Base-by-base conservation (phyloP, 1,140 invertebrate genomes). In the Linepithema humile region DNA sequence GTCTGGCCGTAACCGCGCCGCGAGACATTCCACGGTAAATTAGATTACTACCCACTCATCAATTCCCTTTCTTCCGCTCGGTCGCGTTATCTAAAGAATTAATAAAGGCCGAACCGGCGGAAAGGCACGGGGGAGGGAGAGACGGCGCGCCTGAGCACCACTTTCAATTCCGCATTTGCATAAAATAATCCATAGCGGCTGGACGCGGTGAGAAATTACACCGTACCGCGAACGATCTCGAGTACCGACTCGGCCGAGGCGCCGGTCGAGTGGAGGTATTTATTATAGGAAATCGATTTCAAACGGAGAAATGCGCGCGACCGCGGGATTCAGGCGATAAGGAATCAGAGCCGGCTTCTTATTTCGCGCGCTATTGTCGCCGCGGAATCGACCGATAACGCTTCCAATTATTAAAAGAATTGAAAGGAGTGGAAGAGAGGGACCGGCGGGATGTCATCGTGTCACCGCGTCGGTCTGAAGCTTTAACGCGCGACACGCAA, bases 31-130 rank as follows among this genome's bases (percentile, higher is more conserved):
- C 48, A 26, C 48, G 62, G 50, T 73, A 90, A 90, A 90, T 90
- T 90, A 90, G 82, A 90, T 90, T 90, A 90, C 84, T 88, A 88
- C 50, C 77, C 82, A 60, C 89, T 90, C 89, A 82, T 90, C 89
- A 83, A 90, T 90, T 90, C 82, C 55, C 74, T 85, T 43, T 70
- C 74, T 59, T 70, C 83, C 26, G 57, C 45, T 32, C 38, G 26
- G 55, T 59, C 77, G 85, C 84, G 88, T 89, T 90, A 90, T 88
- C 89, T 73, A 78, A 83, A 70, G 89, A 90, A 90, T 90, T 90
- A 90, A 90, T 90, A 90, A 90, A 90, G 74, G 57, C 82, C 35
- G 82, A 64, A 72, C 57, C 59, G 23, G 69, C 50, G 40, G 70
- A 53, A 59, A 53, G 45, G 45, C 1, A 43, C 7, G 64, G 43